A percentile compares a stretch with the other conserved stretches of the same genome.
Conservation (phyloP, 2,888 invertebrate genomes). For the Latrodectus elegans region DNA sequence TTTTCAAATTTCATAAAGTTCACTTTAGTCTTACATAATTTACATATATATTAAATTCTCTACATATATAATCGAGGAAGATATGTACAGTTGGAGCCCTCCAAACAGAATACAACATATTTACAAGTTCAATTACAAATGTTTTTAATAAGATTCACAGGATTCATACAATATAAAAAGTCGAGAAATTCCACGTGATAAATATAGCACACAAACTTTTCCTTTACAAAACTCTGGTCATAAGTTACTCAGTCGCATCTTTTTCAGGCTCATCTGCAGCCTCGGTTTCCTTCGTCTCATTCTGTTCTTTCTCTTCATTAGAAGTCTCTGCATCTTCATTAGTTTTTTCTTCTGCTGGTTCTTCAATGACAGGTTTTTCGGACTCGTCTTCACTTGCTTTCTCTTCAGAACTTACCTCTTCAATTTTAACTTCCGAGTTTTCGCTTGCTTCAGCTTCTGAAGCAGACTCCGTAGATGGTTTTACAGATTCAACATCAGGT, state of each 20-base stretch:
- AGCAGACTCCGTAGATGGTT: neutral
- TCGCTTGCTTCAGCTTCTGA: neutral
- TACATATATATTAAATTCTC: too few species aligned
- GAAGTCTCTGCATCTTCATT: slow-evolving; percentile 7
- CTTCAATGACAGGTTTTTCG: neutral
- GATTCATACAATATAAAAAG: too few species aligned
- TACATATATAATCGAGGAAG: too few species aligned
- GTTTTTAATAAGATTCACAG: too few species aligned
- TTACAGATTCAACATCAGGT: neutral
- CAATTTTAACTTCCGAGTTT: neutral
- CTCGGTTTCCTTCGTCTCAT: neutral
- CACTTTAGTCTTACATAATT: too few species aligned
- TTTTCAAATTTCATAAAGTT: too few species aligned
- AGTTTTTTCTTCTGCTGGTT: slow-evolving; percentile 4
- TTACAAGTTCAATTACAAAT: too few species aligned
- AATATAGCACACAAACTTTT: too few species aligned
- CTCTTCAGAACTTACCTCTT: slow-evolving; percentile 11
- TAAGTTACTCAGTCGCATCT: neutral
- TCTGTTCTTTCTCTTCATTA: slow-evolving; percentile 7
- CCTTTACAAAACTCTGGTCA: too few species aligned
- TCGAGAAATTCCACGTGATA: too few species aligned
- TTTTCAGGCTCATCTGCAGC: slow-evolving; percentile 22
- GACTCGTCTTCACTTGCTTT: neutral
- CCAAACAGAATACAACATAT: neutral
- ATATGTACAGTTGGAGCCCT: too few species aligned